Conservation (phyloP, 1,140 invertebrate genomes). For the Megathymus violae region DNA sequence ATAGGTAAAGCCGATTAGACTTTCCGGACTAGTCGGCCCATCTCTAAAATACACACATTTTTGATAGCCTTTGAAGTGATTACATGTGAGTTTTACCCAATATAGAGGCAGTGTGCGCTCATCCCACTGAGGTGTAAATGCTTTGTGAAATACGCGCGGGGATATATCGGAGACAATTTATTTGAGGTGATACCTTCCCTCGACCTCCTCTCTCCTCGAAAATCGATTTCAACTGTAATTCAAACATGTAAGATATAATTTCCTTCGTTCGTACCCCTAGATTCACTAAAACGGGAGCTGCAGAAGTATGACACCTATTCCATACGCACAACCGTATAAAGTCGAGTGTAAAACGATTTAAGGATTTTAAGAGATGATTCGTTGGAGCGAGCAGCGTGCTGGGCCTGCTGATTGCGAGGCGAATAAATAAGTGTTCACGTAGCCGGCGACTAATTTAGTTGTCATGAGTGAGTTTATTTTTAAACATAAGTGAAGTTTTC, state of each 20-base stretch:
- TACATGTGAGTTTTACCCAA: too few relatives aligned
- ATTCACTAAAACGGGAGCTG: neutral
- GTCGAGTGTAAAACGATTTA: constrained; percentile 4
- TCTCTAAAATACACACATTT: too few relatives aligned
- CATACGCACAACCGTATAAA: constrained; percentile 8
- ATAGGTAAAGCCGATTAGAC: too few relatives aligned
- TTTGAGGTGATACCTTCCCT: constrained; percentile 56
- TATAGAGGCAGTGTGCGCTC: constrained; percentile 46
- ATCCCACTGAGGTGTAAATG: constrained; percentile 65
- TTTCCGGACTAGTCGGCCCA: too few relatives aligned
- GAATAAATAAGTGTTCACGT: constrained; percentile 58
- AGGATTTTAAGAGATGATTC: constrained; percentile 35
- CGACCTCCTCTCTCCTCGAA: constrained; percentile 31
- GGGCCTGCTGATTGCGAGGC: constrained; percentile 62
- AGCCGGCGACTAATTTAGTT: constrained; percentile 61
- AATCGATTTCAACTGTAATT: constrained; percentile 17
- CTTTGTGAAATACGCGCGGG: constrained; percentile 68
- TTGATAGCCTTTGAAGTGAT: too few relatives aligned
- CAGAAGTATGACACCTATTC: constrained; percentile 29
- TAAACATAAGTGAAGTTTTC: constrained; percentile 38
- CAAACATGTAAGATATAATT: constrained; percentile 13
- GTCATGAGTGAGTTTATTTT: constrained; percentile 60
- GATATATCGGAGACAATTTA: constrained; percentile 79
- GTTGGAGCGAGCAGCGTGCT: constrained; percentile 37
- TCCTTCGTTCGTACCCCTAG: neutral